These are phyloP conservation scores for Varanus komodoensis DNA, from an alignment of 2,113 vertebrate genomes.

Conservation along the genomic window DNA sequence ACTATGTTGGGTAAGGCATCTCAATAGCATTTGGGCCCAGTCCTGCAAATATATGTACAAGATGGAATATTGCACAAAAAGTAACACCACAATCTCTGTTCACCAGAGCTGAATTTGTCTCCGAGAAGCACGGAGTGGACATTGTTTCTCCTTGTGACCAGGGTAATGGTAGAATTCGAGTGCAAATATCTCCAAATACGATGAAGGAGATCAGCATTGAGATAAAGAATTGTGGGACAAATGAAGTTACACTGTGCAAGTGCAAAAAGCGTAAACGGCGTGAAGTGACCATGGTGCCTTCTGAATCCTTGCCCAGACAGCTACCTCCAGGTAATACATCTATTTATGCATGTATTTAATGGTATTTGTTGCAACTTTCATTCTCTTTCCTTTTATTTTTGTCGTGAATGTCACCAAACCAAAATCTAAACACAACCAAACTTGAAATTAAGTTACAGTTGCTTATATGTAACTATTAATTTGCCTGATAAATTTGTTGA, in stretches of 20 bases:
- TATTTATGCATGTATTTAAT: not conserved
- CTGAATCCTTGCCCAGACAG: conserved; percentile 58
- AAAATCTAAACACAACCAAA: too few relatives aligned
- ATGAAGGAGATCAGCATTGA: conserved; percentile 61
- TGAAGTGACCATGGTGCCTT: conserved; percentile 73
- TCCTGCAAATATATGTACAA: not conserved
- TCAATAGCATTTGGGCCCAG: not conserved
- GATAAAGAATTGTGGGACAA: conserved; percentile 78
- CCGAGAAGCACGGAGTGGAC: conserved; percentile 79
- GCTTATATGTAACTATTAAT: too few relatives aligned
- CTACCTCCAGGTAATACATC: conserved; percentile 81
- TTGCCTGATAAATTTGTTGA: not conserved
- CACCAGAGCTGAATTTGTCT: conserved; percentile 76
- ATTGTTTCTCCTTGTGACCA: conserved; percentile 68
- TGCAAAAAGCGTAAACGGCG: conserved; percentile 65
- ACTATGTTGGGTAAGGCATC: too few relatives aligned
- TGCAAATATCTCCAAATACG: conserved; percentile 62
- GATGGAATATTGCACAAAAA: not conserved
- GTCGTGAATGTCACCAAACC: too few relatives aligned
- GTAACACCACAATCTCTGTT: not conserved
- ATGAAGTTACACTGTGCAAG: conserved; percentile 76
- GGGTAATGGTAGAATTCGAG: conserved; percentile 75
- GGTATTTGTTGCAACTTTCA: too few relatives aligned
- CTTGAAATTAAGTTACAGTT: too few relatives aligned
- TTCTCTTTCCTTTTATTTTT: too few relatives aligned